Conservation (phyloP, 2,888 invertebrate genomes). For the Nowickia ferox region DNA sequence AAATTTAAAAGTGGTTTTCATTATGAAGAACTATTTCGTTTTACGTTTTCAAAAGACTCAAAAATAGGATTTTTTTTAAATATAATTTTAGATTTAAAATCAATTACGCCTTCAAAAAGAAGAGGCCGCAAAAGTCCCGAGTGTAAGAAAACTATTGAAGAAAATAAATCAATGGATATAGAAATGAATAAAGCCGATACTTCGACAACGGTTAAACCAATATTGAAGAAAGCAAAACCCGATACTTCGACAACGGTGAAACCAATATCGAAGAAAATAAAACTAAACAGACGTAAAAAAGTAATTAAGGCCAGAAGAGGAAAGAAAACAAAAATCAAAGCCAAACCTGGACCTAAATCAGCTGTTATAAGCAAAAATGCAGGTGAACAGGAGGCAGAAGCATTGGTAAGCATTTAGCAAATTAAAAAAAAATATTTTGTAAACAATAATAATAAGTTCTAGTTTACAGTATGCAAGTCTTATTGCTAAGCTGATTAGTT, state of each 20-base stretch:
- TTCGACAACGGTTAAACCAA: neutral
- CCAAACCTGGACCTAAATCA: neutral
- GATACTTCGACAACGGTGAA: neutral
- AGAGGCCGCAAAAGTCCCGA: slow-evolving; percentile 44
- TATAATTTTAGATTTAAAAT: slow-evolving; percentile 6
- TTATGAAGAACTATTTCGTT: too few species aligned
- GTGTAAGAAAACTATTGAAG: neutral
- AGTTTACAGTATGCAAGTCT: too few species aligned
- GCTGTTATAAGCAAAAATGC: neutral
- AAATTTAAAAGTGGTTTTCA: too few species aligned
- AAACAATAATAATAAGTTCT: too few species aligned
- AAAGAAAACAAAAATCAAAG: neutral
- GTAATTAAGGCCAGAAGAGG: neutral
- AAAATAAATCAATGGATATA: neutral
- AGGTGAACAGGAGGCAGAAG: neutral
- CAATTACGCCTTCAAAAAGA: neutral
- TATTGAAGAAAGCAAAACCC: slow-evolving; percentile 21
- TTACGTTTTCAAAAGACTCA: too few species aligned
- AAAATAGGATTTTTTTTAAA: too few species aligned
- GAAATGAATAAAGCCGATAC: neutral
- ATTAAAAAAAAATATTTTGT: neutral
- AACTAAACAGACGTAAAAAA: slow-evolving; percentile 20
- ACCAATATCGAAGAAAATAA: slow-evolving; percentile 29
- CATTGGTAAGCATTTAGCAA: slow-evolving; percentile 6
- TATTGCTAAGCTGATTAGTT: too few species aligned